Conservation (phyloP, 2,113 vertebrate genomes). For the Eublepharis macularius region DNA sequence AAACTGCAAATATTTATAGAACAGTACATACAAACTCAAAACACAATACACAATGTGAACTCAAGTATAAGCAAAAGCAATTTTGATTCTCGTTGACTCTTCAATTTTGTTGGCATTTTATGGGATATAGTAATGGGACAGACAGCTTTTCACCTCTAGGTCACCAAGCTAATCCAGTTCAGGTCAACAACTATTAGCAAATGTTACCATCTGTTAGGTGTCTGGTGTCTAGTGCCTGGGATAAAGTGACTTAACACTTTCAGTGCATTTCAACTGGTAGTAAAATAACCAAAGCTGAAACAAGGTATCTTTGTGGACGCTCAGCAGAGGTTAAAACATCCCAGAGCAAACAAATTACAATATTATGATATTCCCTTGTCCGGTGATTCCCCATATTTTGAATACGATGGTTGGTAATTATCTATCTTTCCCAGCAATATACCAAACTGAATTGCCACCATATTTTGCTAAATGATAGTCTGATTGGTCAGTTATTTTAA, state of each 20-base stretch:
- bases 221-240: background rate
- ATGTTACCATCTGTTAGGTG: background rate
- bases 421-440: background rate
- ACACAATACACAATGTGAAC: background rate
- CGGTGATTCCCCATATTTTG: background rate
- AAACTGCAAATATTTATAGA: background rate
- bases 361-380: background rate
- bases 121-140: background rate
- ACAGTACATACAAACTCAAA: background rate
- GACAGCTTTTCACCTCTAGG: background rate
- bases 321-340: background rate
- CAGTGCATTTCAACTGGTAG: background rate
- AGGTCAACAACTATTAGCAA: background rate
- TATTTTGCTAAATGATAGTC: background rate
- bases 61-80: background rate
- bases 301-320: background rate
- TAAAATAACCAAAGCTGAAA: background rate
- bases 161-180: background rate
- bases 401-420: background rate
- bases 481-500: too few relatives aligned
- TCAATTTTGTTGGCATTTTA: background rate
- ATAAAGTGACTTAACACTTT: constrained; percentile 2
- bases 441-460: background rate
- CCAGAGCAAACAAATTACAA: background rate
- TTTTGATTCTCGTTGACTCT: background rate